phyloP scores from a whole-genome alignment of 2,797 vertebrate species.

The Picus viridis region DNA sequence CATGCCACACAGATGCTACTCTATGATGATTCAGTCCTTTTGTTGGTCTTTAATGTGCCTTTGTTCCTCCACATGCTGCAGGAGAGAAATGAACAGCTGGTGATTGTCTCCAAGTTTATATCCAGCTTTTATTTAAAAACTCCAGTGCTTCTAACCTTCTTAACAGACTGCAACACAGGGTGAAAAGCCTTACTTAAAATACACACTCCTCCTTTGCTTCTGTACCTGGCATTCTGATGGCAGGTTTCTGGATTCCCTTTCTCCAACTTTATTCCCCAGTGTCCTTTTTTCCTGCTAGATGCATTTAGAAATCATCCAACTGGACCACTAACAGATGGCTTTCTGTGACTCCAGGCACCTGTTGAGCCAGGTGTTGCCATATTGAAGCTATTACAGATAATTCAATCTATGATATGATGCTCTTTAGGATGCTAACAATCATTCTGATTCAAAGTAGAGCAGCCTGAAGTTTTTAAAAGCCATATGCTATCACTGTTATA shows the following conservation, averaged over 20 bases:
- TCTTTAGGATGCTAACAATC: constrained; percentile 59
- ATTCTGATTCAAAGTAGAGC: constrained; percentile 9
- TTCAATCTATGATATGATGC: constrained; percentile 14
- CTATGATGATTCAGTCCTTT: constrained; percentile 20
- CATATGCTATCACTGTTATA: neutral
- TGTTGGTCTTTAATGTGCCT: constrained; percentile 22
- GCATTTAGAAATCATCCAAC: constrained; percentile 30
- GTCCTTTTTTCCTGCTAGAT: constrained; percentile 16
- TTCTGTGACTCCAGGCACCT: constrained; percentile 55
- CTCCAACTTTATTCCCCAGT: neutral
- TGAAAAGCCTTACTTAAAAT: neutral
- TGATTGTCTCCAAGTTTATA: constrained; percentile 43
- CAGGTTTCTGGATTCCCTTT: neutral
- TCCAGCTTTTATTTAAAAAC: constrained; percentile 58
- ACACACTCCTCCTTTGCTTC: neutral
- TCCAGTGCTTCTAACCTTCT: neutral
- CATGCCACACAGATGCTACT: constrained; percentile 49
- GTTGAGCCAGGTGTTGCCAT: constrained; percentile 50
- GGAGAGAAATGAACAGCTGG: constrained; percentile 47
- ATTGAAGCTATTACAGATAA: constrained; percentile 58
- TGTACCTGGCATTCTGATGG: neutral
- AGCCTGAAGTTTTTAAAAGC: constrained; percentile 30
- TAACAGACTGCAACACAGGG: neutral
- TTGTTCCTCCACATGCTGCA: constrained; percentile 45
- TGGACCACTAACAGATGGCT: constrained; percentile 31